phyloP scores from a whole-genome alignment of 2,888 invertebrate genomes.

The Limenitis camilla region DNA sequence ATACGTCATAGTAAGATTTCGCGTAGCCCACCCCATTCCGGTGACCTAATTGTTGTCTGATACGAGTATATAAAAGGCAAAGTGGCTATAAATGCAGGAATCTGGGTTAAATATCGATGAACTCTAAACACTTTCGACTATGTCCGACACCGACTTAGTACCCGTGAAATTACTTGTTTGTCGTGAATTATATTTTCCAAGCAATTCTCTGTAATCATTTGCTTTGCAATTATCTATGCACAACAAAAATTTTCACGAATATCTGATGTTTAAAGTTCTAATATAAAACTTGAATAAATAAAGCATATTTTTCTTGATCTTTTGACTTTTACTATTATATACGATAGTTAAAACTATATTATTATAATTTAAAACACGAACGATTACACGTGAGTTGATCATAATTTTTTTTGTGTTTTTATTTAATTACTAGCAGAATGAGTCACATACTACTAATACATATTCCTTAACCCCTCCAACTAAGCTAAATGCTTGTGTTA shows the following conservation, averaged over 20 bases:
- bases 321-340: too few species aligned
- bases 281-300: too few species aligned
- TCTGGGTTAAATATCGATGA: constrained; percentile 69
- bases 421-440: too few species aligned
- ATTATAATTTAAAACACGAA: too few species aligned
- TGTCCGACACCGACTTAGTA: constrained; percentile 28
- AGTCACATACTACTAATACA: too few species aligned
- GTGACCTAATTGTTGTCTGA: constrained; percentile 67
- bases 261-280: background rate
- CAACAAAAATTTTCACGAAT: constrained; percentile 10
- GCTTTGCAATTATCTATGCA: constrained; percentile 15
- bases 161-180: constrained; percentile 36
- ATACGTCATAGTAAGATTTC: constrained; percentile 46
- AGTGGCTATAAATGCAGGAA: constrained; percentile 66
- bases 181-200: constrained; percentile 27
- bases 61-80: constrained; percentile 53
- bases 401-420: too few species aligned
- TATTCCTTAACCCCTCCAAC: too few species aligned
- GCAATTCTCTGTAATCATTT: constrained; percentile 20
- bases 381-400: too few species aligned
- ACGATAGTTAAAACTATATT: too few species aligned
- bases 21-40: constrained; percentile 56
- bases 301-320: too few species aligned
- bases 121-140: constrained; percentile 47
- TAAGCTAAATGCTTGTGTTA: too few species aligned